Percentiles rank a stretch among this genome's conserved stretches.
These are phyloP conservation scores for Acipenser transmontanus DNA, from an alignment of 2,797 vertebrate genomes.

Conservation along the genomic window DNA sequence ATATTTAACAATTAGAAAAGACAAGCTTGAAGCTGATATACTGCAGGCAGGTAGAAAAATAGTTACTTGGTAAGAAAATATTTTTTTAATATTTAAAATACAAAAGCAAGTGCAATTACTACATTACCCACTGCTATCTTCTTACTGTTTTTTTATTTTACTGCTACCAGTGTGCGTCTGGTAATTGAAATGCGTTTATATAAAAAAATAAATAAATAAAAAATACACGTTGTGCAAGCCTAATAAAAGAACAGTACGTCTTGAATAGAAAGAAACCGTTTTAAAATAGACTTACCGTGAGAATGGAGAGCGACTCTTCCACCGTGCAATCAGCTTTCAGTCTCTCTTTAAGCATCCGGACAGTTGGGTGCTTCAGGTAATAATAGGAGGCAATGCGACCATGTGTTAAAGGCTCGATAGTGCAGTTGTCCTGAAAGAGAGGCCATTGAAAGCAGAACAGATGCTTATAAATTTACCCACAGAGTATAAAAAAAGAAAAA, in stretches of 20 bases:
- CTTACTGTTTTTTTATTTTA: too few relatives aligned
- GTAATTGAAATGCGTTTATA: too few relatives aligned
- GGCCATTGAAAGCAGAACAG: not conserved
- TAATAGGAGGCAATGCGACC: slow-evolving; percentile 92
- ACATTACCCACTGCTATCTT: too few relatives aligned
- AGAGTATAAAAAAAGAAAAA: not conserved
- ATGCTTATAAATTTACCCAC: not conserved
- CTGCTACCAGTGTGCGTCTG: too few relatives aligned
- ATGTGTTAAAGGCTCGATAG: slow-evolving; percentile 74
- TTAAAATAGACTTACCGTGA: slow-evolving; percentile 69
- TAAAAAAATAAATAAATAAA: not conserved
- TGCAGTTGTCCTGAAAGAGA: slow-evolving; percentile 67
- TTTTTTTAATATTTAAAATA: too few relatives aligned
- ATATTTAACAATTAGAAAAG: slow-evolving; percentile 36
- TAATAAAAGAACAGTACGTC: slow-evolving; percentile 4
- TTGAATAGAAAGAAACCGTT: slow-evolving; percentile 3
- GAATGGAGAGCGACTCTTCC: slow-evolving; percentile 76
- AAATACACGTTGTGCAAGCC: not conserved
- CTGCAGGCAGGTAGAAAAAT: slow-evolving; percentile 16
- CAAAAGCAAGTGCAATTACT: too few relatives aligned
- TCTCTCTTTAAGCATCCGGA: slow-evolving; percentile 83
- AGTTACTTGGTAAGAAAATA: too few relatives aligned
- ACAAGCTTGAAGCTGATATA: slow-evolving; percentile 1
- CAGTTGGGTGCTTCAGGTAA: slow-evolving; percentile 87
- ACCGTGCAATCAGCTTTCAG: slow-evolving; percentile 75